Evolutionary conservation across 2,113 vertebrate genomes (phyloP), one percentile per base, ranked within the genome.

Genomic region (Cyanocitta stelleri): DNA sequence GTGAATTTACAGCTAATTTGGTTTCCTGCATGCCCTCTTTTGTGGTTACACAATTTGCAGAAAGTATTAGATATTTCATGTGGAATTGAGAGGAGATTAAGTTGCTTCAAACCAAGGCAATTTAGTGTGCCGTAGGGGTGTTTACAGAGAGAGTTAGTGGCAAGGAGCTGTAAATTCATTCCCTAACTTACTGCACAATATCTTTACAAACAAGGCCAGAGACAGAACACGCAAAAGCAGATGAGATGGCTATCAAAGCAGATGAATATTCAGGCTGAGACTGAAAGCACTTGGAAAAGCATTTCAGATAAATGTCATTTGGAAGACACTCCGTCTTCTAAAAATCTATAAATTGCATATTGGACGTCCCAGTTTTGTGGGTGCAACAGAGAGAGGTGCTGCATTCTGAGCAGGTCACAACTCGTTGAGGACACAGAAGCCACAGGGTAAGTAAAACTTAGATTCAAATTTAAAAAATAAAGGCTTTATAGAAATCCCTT

Each of bases 1-100:
- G 61, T 74, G 76, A 81, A 68, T 82, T 89, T 51, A 35, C 67
- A 66, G 23, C n/a, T 88, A 66, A 80, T 88, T 80, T 92, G 75
- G 32, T 77, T 94, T 93, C 90, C 83, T 44, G 23, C 33, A 13
- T 63, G 51, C 33, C 30, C 7, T 93, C 41, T 67, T 84, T 77
- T 92, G 67, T 86, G 76, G 56, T 78, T 68, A 67, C 55, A 75
- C 52, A n/a, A 7, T 67, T 52, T 66, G 63, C 43, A 86, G 59
- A 30, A 76, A 80, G 17, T 39, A 43, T 68, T 62, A 41, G 30
- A 26, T 90, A 69, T 67, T 90, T 92, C 56, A 41, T 0, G 0
- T 55, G 68, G 12, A 39, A 37, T 17, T 52, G 41, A 61, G 62
- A 87, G 23, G 44, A 51, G 54, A 92, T 88, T 74, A 80, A 67